Evolutionary conservation across 2,888 invertebrate species (phyloP).

Genomic region (Caenorhabditis becei): DNA sequence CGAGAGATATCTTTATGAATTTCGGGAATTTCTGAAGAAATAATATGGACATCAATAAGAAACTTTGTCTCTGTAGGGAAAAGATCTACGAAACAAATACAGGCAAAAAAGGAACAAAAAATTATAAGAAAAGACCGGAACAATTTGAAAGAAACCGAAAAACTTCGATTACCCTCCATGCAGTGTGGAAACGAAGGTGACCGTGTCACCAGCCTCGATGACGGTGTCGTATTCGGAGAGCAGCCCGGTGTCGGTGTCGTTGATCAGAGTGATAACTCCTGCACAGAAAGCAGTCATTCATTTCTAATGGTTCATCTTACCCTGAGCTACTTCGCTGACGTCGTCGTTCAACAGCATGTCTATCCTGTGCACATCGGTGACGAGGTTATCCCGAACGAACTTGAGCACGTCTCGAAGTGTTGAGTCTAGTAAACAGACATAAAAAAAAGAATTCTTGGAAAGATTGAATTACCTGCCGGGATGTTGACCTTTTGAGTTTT

Average conservation of each 20-base stretch:
- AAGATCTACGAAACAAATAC: too few species aligned
- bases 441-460: too few species aligned
- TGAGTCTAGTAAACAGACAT: slow-evolving; percentile 34
- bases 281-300: not conserved
- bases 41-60: too few species aligned
- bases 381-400: slow-evolving; percentile 52
- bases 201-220: slow-evolving; percentile 53
- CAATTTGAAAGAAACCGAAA: not conserved
- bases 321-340: slow-evolving; percentile 59
- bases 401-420: slow-evolving; percentile 49
- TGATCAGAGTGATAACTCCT: slow-evolving; percentile 60
- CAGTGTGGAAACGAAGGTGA: slow-evolving; percentile 64
- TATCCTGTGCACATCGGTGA: slow-evolving; percentile 50
- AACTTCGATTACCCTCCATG: slow-evolving; percentile 53
- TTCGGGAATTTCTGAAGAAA: too few species aligned
- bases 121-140: slow-evolving; percentile 5
- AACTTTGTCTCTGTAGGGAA: too few species aligned
- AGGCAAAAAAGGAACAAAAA: too few species aligned
- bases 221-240: slow-evolving; percentile 58
- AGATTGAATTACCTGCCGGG: slow-evolving; percentile 21
- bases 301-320: slow-evolving; percentile 10
- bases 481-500: slow-evolving; percentile 57
- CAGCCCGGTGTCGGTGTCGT: slow-evolving; percentile 56
- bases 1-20: too few species aligned
- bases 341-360: slow-evolving; percentile 56